Conservation (phyloP, 1,140 invertebrate species). For the Luehdorfia chinensis region DNA sequence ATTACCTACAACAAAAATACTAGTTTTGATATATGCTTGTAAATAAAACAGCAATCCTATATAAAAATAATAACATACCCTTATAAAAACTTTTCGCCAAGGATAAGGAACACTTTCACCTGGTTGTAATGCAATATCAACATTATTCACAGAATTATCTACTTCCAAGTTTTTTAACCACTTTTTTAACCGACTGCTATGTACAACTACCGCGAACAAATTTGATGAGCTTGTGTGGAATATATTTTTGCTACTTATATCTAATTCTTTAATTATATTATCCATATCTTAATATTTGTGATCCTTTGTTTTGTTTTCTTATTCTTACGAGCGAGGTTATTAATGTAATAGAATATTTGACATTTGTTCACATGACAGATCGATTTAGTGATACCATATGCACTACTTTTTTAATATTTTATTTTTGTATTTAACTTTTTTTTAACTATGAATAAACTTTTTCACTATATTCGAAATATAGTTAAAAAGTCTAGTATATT, state of each 20-base stretch:
- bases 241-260: slow-evolving; percentile 81
- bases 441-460: no score
- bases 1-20: slow-evolving; percentile 76
- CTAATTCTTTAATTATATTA: slow-evolving; percentile 80
- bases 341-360: slow-evolving; percentile 24
- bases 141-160: slow-evolving; percentile 76
- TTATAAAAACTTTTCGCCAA: slow-evolving; percentile 80
- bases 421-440: no score
- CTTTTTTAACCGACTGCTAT: slow-evolving; percentile 82
- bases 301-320: slow-evolving; percentile 67
- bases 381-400: slow-evolving; percentile 18
- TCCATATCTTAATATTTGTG: slow-evolving; percentile 71
- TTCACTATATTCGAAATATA: no score
- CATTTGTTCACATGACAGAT: slow-evolving; percentile 25
- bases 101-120: slow-evolving; percentile 78
- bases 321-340: slow-evolving; percentile 37
- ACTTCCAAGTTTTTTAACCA: slow-evolving; percentile 78
- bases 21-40: slow-evolving; percentile 10
- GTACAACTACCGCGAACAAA: slow-evolving; percentile 80
- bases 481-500: no score
- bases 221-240: slow-evolving; percentile 75
- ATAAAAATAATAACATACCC: slow-evolving; percentile 55
- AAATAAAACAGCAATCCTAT: slow-evolving; percentile 4
- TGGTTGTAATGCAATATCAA: slow-evolving; percentile 68
- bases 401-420: not conserved